phyloP scores from a whole-genome alignment of 2,888 invertebrate genomes.

The Cantharis nigra region DNA sequence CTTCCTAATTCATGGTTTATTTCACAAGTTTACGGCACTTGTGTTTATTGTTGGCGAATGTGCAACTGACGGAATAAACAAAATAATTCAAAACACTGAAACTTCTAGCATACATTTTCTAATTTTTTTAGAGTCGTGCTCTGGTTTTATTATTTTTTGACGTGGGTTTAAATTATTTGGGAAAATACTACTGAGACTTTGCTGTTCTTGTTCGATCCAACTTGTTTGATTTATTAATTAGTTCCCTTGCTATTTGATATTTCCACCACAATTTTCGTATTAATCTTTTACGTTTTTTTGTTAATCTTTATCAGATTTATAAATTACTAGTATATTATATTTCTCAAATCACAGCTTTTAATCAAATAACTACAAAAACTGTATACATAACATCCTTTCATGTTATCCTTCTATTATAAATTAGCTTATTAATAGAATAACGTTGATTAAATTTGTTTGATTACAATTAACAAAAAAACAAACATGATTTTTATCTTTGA shows the following conservation, averaged over 20 bases:
- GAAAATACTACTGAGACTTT: background rate
- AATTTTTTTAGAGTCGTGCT: slow-evolving; percentile 19
- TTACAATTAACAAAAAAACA: no score
- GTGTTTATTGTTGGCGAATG: slow-evolving; percentile 24
- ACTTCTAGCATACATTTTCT: background rate
- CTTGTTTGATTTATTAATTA: slow-evolving; percentile 21
- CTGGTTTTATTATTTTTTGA: slow-evolving; percentile 24
- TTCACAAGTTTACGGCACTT: slow-evolving; percentile 25
- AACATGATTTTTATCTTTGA: no score
- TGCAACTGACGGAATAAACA: slow-evolving; percentile 24
- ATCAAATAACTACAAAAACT: no score
- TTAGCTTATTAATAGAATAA: no score
- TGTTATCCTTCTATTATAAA: no score
- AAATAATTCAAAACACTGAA: slow-evolving; percentile 21
- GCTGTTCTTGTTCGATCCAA: background rate
- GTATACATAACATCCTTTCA: no score
- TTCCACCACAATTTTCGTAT: background rate
- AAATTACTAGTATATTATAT: background rate
- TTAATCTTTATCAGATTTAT: background rate
- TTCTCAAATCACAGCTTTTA: no score
- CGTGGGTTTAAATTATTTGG: slow-evolving; percentile 18
- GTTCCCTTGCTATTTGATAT: background rate
- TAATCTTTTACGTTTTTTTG: background rate
- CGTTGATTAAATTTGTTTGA: no score
- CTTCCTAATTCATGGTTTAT: slow-evolving; percentile 30